These are phyloP conservation scores for Isotomurus palustris DNA, from an alignment of 2,888 invertebrate genomes.

Conservation along the genomic window DNA sequence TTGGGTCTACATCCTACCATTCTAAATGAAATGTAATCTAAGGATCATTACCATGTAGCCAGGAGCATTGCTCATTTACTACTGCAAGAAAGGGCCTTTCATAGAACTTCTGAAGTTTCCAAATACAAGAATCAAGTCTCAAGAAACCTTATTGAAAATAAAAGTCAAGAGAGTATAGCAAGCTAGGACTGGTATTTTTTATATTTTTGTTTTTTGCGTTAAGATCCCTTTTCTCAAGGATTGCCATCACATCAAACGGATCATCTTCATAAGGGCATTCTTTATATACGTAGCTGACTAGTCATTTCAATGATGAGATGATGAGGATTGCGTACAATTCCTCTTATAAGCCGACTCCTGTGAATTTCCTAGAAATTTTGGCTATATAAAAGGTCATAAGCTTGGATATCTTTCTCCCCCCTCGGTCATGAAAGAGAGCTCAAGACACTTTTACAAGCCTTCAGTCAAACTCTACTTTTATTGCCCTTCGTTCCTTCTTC, in stretches of 20 bases:
- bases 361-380: slow-evolving; percentile 47
- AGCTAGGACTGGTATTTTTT: slow-evolving; percentile 7
- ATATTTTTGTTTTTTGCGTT: slow-evolving; percentile 38
- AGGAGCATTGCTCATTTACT: background rate
- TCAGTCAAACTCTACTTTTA: slow-evolving; percentile 47
- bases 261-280: slow-evolving; percentile 11
- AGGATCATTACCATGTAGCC: slow-evolving; percentile 25
- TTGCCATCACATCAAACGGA: slow-evolving; percentile 4
- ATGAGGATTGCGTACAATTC: no score
- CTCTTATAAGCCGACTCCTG: slow-evolving; percentile 40
- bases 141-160: no score
- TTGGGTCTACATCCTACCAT: slow-evolving; percentile 32
- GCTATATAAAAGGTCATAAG: slow-evolving; percentile 44
- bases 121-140: no score
- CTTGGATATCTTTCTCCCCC: slow-evolving; percentile 29
- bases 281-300: slow-evolving; percentile 7
- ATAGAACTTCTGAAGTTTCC: background rate
- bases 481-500: slow-evolving; percentile 44
- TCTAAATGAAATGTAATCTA: slow-evolving; percentile 44
- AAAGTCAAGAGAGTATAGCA: no score
- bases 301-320: slow-evolving; percentile 11
- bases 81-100: background rate
- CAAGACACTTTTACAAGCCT: slow-evolving; percentile 47
- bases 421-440: slow-evolving; percentile 39
- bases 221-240: slow-evolving; percentile 38